These are phyloP conservation scores for Archips crataeganus DNA, from an alignment of 2,888 invertebrate genomes.

Conservation along the genomic window DNA sequence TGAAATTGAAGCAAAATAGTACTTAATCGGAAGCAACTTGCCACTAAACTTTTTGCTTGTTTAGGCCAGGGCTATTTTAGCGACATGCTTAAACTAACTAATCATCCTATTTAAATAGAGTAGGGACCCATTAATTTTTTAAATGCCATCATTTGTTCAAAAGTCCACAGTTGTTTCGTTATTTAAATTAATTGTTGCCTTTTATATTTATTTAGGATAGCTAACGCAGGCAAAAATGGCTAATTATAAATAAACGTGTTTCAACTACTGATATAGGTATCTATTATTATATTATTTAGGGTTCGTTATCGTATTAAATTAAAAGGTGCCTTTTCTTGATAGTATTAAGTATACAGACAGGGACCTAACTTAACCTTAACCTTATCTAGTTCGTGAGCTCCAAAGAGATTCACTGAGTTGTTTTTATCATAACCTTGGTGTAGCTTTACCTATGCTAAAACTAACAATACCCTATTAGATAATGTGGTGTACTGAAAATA, in stretches of 20 bases:
- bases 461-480: too few relatives aligned
- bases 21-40: slow-evolving; percentile 8
- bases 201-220: slow-evolving; percentile 24
- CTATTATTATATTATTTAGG: not conserved
- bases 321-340: too few relatives aligned
- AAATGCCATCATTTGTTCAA: not conserved
- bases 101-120: slow-evolving; percentile 36
- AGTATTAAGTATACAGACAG: too few relatives aligned
- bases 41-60: slow-evolving; percentile 28
- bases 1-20: not conserved
- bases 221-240: not conserved
- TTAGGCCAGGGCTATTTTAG: slow-evolving; percentile 28
- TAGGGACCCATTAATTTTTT: not conserved
- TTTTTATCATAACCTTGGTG: too few relatives aligned
- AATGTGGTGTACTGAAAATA: too few relatives aligned
- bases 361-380: too few relatives aligned
- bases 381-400: too few relatives aligned
- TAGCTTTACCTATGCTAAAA: too few relatives aligned
- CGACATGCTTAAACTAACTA: slow-evolving; percentile 32
- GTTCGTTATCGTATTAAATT: too few relatives aligned
- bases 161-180: not conserved
- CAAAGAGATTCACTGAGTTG: too few relatives aligned
- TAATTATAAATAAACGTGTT: slow-evolving; percentile 1
- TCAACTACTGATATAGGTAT: not conserved
- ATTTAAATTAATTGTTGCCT: slow-evolving; percentile 11